These are phyloP conservation scores for Pungitius pungitius DNA, from an alignment of 2,113 vertebrate genomes.

Conservation along the genomic window DNA sequence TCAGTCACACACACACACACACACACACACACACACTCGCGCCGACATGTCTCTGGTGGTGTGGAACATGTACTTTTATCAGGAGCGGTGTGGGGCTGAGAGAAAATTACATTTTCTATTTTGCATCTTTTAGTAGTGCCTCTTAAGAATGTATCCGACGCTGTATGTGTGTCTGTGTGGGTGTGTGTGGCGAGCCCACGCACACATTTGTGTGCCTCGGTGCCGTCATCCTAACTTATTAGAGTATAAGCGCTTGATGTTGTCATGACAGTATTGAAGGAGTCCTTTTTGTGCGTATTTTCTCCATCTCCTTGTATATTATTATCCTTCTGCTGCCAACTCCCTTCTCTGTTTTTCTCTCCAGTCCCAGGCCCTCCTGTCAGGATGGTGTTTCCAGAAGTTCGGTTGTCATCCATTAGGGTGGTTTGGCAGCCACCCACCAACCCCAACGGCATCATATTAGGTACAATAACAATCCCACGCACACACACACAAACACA, in stretches of 20 bases:
- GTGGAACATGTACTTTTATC: constrained; percentile 71
- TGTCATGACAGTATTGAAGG: constrained; percentile 17
- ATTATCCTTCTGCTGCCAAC: constrained; percentile 35
- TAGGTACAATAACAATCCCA: constrained; percentile 82
- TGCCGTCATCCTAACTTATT: constrained; percentile 11
- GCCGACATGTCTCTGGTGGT: constrained; percentile 54
- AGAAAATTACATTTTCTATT: constrained; percentile 66
- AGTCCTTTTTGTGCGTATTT: constrained; percentile 7
- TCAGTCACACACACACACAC: constrained; percentile 40
- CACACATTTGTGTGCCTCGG: not conserved
- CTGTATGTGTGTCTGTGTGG: constrained; percentile 6
- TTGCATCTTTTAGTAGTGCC: constrained; percentile 49
- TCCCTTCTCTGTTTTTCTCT: constrained; percentile 42
- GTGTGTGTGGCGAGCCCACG: not conserved
- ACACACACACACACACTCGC: constrained; percentile 19
- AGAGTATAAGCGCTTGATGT: constrained; percentile 31
- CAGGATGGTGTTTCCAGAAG: constrained; percentile 93
- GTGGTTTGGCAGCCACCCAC: constrained; percentile 93
- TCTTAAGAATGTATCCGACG: constrained; percentile 54
- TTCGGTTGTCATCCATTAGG: constrained; percentile 87
- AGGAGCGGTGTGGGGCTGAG: constrained; percentile 37
- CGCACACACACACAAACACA: constrained; percentile 24
- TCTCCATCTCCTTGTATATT: constrained; percentile 20
- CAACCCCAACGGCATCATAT: constrained; percentile 90
- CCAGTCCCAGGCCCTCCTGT: constrained; percentile 90